A percentile compares a stretch with the other conserved stretches of the same genome.
phyloP scores from a whole-genome alignment of 2,113 vertebrate genomes.

The Microcebus murinus region DNA sequence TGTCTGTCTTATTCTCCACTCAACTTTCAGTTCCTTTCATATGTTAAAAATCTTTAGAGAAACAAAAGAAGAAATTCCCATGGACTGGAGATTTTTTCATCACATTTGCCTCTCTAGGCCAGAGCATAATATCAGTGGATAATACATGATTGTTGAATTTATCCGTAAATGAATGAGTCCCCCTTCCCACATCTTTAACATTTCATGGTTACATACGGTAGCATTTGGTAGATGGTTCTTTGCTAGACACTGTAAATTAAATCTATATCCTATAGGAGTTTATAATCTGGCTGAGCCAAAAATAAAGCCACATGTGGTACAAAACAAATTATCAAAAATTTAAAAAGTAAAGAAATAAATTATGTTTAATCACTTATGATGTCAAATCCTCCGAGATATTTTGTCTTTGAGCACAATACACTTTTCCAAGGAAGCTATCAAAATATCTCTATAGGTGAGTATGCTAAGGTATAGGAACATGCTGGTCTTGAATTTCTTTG shows the following conservation, averaged over 20 bases:
- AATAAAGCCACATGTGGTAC: not conserved
- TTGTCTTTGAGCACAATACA: conserved; percentile 51
- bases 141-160: not conserved
- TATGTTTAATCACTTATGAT: conserved; percentile 50
- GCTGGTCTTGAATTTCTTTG: conserved; percentile 78
- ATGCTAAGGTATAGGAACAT: conserved; percentile 23
- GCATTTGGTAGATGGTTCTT: not conserved
- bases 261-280: not conserved
- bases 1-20: not conserved
- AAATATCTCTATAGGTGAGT: conserved; percentile 66
- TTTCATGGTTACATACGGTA: not conserved
- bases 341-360: not conserved
- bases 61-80: not conserved
- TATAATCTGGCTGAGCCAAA: not conserved
- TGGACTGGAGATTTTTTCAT: not conserved
- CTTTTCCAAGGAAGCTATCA: conserved; percentile 75
- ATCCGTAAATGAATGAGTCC: not conserved
- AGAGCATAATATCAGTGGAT: not conserved
- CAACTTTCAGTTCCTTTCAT: not conserved
- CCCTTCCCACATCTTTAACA: not conserved
- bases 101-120: not conserved
- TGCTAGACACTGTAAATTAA: not conserved
- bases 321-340: conserved; percentile 24
- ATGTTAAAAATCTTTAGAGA: not conserved
- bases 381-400: conserved; percentile 59